phyloP scores from a whole-genome alignment of 2,113 vertebrate genomes.

The Brachypodius melanocephalos region DNA sequence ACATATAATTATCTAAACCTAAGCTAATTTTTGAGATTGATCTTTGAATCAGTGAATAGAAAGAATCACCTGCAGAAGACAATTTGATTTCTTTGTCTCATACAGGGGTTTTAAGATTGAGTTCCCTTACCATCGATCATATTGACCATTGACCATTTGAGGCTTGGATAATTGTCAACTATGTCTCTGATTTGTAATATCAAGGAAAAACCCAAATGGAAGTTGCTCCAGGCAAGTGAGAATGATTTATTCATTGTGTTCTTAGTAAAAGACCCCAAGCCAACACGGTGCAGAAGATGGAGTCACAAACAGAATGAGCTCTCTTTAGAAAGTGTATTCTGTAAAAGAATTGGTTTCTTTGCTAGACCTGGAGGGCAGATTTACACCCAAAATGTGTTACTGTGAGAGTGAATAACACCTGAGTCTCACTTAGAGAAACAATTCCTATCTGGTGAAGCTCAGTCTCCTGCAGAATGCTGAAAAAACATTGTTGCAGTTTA shows the following conservation, averaged over 20 bases:
- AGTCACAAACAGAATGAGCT: neutral
- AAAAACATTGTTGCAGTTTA: neutral
- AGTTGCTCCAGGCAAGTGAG: neutral
- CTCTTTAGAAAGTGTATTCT: neutral
- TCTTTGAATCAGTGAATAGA: neutral
- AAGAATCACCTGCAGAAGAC: neutral
- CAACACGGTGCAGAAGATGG: neutral
- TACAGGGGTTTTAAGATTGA: neutral
- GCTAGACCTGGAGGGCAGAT: neutral
- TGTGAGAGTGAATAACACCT: neutral
- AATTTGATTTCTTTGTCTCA: neutral
- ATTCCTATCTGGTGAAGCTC: neutral
- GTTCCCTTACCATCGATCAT: neutral
- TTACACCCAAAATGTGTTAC: neutral
- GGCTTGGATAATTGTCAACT: neutral
- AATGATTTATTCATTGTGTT: neutral
- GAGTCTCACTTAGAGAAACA: neutral
- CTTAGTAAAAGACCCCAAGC: neutral
- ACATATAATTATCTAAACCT: neutral
- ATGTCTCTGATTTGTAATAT: neutral
- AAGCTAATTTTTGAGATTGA: neutral
- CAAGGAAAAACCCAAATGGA: neutral
- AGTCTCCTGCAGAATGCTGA: neutral
- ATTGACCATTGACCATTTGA: neutral
- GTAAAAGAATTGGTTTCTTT: neutral